A percentile compares a stretch with the other conserved stretches of the same genome.
phyloP scores from a whole-genome alignment of 2,797 vertebrate species.

The Phylloscopus collybita region DNA sequence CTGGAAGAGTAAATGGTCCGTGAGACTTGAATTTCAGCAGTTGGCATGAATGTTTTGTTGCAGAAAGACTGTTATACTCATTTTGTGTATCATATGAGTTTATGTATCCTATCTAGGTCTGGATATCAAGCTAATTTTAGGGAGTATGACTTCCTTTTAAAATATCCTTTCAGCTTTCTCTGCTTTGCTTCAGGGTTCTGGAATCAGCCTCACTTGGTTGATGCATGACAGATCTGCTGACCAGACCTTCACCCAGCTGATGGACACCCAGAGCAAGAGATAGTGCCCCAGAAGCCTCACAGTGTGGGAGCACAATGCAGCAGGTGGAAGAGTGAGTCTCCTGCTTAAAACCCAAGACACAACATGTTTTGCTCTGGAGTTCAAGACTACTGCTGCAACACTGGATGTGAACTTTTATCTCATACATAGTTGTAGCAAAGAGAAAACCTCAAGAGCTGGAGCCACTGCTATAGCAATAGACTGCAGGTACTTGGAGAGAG shows the following conservation, averaged over 20 bases:
- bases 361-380: background rate
- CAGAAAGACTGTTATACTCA: background rate
- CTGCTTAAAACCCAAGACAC: background rate
- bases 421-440: background rate
- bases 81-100: background rate
- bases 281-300: background rate
- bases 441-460: background rate
- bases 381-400: background rate
- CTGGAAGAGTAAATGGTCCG: background rate
- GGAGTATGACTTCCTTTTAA: background rate
- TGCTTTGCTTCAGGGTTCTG: background rate
- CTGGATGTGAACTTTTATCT: background rate
- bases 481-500: background rate
- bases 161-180: background rate
- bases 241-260: background rate
- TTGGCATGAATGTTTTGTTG: background rate
- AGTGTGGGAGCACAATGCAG: background rate
- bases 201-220: background rate
- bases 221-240: background rate
- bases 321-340: background rate
- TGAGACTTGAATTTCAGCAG: background rate
- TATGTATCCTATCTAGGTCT: background rate
- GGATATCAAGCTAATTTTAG: background rate
- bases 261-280: background rate
- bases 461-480: background rate